A percentile compares a stretch with the other conserved stretches of the same genome.
Conservation (phyloP, 2,888 invertebrate species). For the Lasioglossum pauxillum region DNA sequence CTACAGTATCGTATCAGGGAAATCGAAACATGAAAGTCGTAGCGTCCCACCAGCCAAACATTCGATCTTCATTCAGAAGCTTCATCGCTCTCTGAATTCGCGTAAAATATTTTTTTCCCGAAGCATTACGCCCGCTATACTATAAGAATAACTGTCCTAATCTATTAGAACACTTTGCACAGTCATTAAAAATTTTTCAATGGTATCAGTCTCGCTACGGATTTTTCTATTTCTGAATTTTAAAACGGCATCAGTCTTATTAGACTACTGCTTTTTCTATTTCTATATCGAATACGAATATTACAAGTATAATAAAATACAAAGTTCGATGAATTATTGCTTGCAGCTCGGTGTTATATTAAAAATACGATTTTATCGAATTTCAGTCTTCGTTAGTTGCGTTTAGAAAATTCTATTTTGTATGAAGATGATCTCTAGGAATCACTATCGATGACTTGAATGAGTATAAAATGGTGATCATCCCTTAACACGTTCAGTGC, state of each 20-base stretch:
- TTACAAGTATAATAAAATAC: neutral
- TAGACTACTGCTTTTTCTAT: neutral
- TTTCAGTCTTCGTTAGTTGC: neutral
- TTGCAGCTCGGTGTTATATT: neutral
- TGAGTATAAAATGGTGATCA: neutral
- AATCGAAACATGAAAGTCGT: constrained; percentile 18
- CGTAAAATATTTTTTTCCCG: neutral
- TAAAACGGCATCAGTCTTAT: neutral
- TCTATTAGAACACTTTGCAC: neutral
- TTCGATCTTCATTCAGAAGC: neutral
- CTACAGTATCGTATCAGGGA: neutral
- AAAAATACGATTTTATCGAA: constrained; percentile 1
- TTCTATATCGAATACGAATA: neutral
- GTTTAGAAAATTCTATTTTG: neutral
- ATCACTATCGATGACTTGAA: neutral
- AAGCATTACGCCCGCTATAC: neutral
- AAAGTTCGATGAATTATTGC: neutral
- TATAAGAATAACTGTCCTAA: neutral
- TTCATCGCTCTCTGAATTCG: neutral
- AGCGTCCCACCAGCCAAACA: neutral
- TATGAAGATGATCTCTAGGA: neutral
- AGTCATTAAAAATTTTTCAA: neutral
- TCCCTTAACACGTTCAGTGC: neutral
- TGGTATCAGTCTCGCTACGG: neutral
- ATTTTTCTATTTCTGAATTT: neutral